Evolutionary conservation across 2,797 vertebrate genomes (phyloP).

Genomic region (Bradypodion pumilum): DNA sequence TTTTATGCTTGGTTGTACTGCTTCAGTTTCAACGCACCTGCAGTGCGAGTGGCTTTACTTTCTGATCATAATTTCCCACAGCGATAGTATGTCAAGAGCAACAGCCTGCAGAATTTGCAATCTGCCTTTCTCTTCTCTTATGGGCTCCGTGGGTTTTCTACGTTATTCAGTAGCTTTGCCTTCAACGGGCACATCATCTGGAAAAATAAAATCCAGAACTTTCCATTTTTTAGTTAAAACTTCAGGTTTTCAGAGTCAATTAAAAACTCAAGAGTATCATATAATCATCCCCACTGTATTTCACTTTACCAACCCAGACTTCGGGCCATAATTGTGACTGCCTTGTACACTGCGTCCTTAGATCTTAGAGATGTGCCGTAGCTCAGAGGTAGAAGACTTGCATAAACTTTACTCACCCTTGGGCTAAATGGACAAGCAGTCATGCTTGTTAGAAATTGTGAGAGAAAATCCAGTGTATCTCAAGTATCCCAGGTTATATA

Average conservation of each 20-base stretch:
- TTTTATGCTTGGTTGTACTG: constrained; percentile 11
- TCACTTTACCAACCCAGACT: background rate
- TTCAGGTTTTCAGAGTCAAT: background rate
- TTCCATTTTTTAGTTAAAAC: constrained; percentile 8
- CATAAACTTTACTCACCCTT: no score
- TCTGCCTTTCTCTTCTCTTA: constrained; percentile 8
- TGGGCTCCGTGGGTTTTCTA: constrained; percentile 9
- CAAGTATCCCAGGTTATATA: no score
- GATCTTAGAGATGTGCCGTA: background rate
- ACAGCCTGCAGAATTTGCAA: constrained; percentile 4
- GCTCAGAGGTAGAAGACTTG: background rate
- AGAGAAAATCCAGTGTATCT: no score
- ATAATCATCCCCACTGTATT: background rate
- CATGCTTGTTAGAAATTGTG: no score
- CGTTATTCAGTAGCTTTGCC: constrained; percentile 15
- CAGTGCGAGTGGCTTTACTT: constrained; percentile 19
- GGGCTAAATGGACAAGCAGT: no score
- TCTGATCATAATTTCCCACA: constrained; percentile 33
- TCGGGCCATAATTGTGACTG: background rate
- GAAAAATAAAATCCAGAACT: no score
- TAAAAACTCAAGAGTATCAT: background rate
- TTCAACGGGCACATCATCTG: background rate
- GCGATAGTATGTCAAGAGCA: constrained; percentile 22
- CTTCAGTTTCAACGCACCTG: constrained; percentile 7
- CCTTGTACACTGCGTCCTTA: background rate